Conservation (phyloP, 2,888 invertebrate species). For the Cephus runcator region DNA sequence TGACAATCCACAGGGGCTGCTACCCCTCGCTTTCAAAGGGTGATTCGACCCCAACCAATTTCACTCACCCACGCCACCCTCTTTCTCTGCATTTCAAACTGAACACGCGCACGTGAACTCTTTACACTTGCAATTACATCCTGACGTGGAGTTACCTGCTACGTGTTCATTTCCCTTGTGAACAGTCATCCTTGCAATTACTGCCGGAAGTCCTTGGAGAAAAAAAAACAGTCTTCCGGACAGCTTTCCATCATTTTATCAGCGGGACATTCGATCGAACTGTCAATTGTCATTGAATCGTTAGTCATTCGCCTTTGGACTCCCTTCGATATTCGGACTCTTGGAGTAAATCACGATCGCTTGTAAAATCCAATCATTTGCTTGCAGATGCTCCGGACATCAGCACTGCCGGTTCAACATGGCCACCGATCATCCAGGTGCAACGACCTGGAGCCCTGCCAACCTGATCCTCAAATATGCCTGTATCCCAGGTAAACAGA, state of each 20-base stretch:
- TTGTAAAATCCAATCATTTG: neutral
- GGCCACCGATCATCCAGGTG: slow-evolving; percentile 73
- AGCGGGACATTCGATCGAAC: neutral
- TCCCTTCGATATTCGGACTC: neutral
- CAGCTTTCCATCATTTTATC: neutral
- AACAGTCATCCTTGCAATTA: neutral
- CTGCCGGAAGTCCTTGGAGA: neutral
- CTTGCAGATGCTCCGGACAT: slow-evolving; percentile 78
- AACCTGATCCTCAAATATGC: slow-evolving; percentile 77
- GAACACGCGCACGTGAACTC: neutral
- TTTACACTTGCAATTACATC: neutral
- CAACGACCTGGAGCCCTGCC: slow-evolving; percentile 74
- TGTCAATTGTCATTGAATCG: neutral
- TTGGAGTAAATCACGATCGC: neutral
- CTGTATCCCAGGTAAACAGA: slow-evolving; percentile 76
- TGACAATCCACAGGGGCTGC: neutral
- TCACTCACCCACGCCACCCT: neutral
- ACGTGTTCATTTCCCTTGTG: neutral
- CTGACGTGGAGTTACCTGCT: neutral
- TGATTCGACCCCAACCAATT: slow-evolving; percentile 8
- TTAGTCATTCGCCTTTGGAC: neutral
- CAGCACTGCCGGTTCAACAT: slow-evolving; percentile 80
- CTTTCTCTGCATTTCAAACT: neutral
- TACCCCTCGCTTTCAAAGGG: neutral
- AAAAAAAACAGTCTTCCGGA: neutral